Base-by-base conservation (phyloP, 2,113 vertebrate genomes). In the Nerophis ophidion region DNA sequence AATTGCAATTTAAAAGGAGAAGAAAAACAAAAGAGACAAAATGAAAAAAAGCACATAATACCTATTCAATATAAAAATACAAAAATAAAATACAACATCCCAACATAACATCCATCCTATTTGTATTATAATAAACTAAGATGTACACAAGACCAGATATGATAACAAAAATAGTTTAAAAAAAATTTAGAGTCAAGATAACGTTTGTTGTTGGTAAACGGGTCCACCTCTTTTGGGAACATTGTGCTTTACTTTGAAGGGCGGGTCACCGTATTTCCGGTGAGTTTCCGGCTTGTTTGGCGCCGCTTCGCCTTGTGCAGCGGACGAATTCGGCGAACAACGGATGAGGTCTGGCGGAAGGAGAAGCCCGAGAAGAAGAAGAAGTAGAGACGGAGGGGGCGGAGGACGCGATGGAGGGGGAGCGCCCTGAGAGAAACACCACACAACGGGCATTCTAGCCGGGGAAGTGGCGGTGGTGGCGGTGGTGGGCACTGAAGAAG, bases 261-360 rank as follows among this genome's bases (percentile, higher is more conserved):
- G 44, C 0, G 13, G 8, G 7, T 14, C 26, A 17, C 44, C 15
- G 1, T 38, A 36, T 61, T 79, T 77, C 80, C 82, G 8, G 60
- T 14, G 38, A 4, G n/a, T 5, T 7, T 12, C 0, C 36, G 35
- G 48, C 63, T 48, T 70, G 33, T 16, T 65, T 63, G 54, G 63
- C 65, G 57, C 66, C 4, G 63, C 60, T 45, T 62, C 71, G 38
- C 54, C n/a, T 33, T 15, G 76, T 75, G 79, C 76, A 70, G 71
- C 70, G 62, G 70, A 66, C 66, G 85, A 86, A 78, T 77, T 83
- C 81, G 70, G 68, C 71, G 70, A 70, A 15, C 71, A 66, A 78
- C 77, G 76, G 81, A 87, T 81, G 79, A 66, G 71, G 78, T 76
- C 71, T 77, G 81, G 83, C 71, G 82, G 75, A 74, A 80, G 57